Evolutionary conservation across 2,113 vertebrate species (phyloP), one percentile per base, ranked within the genome.

Genomic region (Labrus mixtus): DNA sequence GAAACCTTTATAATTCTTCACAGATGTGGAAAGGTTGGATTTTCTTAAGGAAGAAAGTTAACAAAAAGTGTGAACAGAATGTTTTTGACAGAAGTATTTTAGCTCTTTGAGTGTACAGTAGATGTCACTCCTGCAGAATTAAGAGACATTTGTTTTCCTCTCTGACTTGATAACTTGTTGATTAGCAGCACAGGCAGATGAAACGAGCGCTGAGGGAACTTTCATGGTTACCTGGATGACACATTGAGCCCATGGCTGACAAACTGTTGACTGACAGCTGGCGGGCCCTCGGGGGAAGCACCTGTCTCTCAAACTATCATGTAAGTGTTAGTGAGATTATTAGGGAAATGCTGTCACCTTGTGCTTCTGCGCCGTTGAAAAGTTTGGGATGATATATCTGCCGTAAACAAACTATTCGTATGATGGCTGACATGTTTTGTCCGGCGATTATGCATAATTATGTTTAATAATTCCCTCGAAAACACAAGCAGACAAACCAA

Each of bases 181-280:
- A 92, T 93, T 90, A 93, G 83, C 85, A 87, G 83, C 88, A 72
- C 91, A 93, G 94, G 92, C 93, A 93, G 94, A 94, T 89, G 91
- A 94, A 94, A 95, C 90, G 84, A 90, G 41, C 73, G 91, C 94
- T 88, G 92, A 91, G 92, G 94, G 91, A 95, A 93, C 93, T 91
- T 93, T 90, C 87, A 79, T 86, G 89, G 91, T 89, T 84, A 91
- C 88, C 84, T 76, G 91, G 75, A 48, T 95, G 95, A 95, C 89
- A 93, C 89, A 72, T 93, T 91, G 93, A 68, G 95, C 94, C 92
- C 73, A 67, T 92, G 91, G 85, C 92, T 95, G 93, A 94, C 90
- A 89, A 91, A 93, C 89, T 91, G 93, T 95, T 95, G 93, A 94
- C 92, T 95, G 95, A 92, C 92, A 94, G 90, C 76, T 83, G 0